Evolutionary conservation across 2,113 vertebrate genomes (phyloP).

Genomic region (Pterocles burchelli): DNA sequence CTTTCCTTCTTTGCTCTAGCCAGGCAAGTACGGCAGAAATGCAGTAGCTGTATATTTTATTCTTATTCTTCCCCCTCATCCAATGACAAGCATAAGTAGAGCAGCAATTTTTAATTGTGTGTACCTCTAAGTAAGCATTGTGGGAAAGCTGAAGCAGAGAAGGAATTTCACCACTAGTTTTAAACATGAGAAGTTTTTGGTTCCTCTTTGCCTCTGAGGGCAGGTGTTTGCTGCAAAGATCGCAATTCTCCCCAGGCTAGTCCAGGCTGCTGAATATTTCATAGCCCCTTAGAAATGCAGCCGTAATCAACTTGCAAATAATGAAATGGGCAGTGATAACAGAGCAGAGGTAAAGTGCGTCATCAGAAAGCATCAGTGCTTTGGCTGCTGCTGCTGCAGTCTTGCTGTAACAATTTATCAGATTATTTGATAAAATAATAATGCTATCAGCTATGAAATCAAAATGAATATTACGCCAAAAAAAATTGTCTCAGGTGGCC

Average conservation of each 20-base stretch:
- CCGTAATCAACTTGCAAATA: slow-evolving; percentile 63
- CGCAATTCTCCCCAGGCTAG: neutral
- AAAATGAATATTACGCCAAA: neutral
- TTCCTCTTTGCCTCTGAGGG: neutral
- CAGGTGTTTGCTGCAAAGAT: slow-evolving; percentile 21
- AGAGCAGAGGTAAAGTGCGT: slow-evolving; percentile 2
- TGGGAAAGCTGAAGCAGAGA: neutral
- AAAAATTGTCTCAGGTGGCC: neutral
- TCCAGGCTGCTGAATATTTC: slow-evolving; percentile 30
- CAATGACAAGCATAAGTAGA: neutral
- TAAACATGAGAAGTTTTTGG: neutral
- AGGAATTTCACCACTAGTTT: neutral
- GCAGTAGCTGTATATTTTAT: neutral
- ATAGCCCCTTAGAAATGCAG: slow-evolving; percentile 39
- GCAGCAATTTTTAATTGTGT: neutral
- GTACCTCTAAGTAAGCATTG: neutral
- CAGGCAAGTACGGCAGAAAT: neutral
- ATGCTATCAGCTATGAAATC: neutral
- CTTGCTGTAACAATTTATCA: slow-evolving; percentile 7
- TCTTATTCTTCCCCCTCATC: neutral
- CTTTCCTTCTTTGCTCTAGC: neutral
- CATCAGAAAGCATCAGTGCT: slow-evolving; percentile 26
- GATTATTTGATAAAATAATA: slow-evolving; percentile 34
- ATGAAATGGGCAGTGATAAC: slow-evolving; percentile 58
- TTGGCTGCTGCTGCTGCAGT: neutral